Evolutionary conservation across 2,113 vertebrate species (phyloP), one percentile per base, ranked within the genome.

Genomic region (Strix uralensis): DNA sequence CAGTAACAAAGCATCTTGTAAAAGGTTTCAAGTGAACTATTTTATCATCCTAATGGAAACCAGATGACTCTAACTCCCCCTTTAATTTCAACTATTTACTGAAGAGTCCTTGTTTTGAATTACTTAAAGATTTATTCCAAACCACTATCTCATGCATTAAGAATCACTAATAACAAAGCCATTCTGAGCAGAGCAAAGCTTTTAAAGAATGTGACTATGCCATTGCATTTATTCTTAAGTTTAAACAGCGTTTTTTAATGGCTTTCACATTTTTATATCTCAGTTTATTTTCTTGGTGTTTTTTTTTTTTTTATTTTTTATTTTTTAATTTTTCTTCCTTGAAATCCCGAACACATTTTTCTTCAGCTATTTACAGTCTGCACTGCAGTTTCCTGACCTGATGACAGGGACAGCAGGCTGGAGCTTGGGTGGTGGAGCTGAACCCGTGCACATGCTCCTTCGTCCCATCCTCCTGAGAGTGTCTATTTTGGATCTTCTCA

Each of bases 31-130:
- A 99, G 98, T 98, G 98, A 99, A 98, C 98, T 99, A 99, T 99
- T 99, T 99, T 99, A 99, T 99, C 99, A 99, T 99, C 98, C 98
- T 99, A 99, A 99, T 99, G 99, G 99, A 99, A 99, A 99, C 98
- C 99, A 99, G 99, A 99, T 99, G 99, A 99, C 99, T 98, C 97
- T 92, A 97, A 98, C 98, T 97, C 97, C 97, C 97, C 96, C 98
- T 98, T 98, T 98, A 98, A 98, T 98, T 98, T 98, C 98, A 98
- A 98, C 98, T 98, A 98, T 98, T 99, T 99, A 99, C 98, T 98
- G 97, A 98, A 97, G 97, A 98, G 98, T 98, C 98, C 98, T 98
- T 98, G 97, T 98, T 98, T 98, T 96, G 98, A 98, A 98, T 98
- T 97, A 98, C 98, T 97, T 97, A 98, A 97, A 98, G 98, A 98